These are phyloP conservation scores for Drosophila nigricruria DNA, from an alignment of 2,888 invertebrate species.

Conservation along the genomic window DNA sequence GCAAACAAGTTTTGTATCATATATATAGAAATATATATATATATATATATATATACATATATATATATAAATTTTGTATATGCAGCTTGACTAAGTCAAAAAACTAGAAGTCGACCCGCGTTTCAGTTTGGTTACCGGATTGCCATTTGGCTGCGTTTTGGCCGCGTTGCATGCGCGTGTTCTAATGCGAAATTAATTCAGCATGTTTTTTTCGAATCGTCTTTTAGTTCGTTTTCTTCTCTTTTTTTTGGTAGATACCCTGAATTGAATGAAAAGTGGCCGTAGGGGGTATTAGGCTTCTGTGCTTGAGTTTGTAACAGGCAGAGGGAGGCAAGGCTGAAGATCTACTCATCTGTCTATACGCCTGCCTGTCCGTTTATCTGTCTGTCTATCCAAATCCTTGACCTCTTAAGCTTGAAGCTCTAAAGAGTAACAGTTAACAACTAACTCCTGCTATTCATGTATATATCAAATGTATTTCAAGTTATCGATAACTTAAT, in stretches of 20 bases:
- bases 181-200: conserved; percentile 81
- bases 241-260: background rate
- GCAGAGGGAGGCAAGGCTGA: background rate
- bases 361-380: too few relatives aligned
- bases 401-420: too few relatives aligned
- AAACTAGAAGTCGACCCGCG: conserved; percentile 36
- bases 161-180: conserved; percentile 76
- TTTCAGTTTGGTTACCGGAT: conserved; percentile 43
- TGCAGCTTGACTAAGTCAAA: conserved; percentile 45
- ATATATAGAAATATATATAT: too few relatives aligned
- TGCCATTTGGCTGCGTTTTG: conserved; percentile 70
- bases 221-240: conserved; percentile 39
- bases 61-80: background rate
- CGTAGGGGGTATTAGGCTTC: background rate
- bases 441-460: background rate
- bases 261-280: background rate
- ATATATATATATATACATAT: too few relatives aligned
- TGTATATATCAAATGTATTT: too few relatives aligned
- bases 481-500: too few relatives aligned
- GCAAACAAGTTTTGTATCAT: conserved; percentile 56
- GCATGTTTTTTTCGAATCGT: conserved; percentile 37
- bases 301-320: background rate
- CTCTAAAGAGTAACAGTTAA: background rate
- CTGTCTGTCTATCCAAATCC: too few relatives aligned
- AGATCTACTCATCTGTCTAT: too few relatives aligned